Conservation (phyloP, 1,140 invertebrate species). For the Macrostomum lignano region DNA sequence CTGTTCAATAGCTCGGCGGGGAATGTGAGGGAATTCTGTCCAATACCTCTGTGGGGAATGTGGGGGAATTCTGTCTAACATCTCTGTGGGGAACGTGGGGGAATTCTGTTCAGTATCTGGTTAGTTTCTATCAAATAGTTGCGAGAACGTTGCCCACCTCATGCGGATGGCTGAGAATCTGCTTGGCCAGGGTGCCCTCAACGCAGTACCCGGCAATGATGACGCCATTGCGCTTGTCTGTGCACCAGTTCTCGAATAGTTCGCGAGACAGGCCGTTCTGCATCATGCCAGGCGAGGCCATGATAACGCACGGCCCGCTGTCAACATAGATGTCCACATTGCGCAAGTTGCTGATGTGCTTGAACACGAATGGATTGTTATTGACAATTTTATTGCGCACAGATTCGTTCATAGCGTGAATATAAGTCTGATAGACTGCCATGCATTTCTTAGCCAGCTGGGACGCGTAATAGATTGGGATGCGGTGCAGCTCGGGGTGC, state of each 20-base stretch:
- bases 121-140: no score
- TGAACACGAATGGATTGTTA: slow-evolving; percentile 95
- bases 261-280: slow-evolving; percentile 85
- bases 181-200: slow-evolving; percentile 70
- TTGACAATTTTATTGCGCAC: slow-evolving; percentile 80
- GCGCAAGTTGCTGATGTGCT: slow-evolving; percentile 89
- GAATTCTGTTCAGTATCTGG: no score
- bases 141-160: no score
- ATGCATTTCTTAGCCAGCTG: slow-evolving; percentile 97
- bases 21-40: no score
- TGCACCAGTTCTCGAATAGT: slow-evolving; percentile 93
- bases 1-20: no score
- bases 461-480: slow-evolving; percentile 80
- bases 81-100: no score
- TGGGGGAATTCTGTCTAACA: no score
- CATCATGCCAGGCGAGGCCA: slow-evolving; percentile 99
- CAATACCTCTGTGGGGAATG: no score
- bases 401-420: slow-evolving; percentile 95
- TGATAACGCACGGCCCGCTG: slow-evolving; percentile 87
- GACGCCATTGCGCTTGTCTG: slow-evolving; percentile 79
- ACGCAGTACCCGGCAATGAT: slow-evolving; percentile 98
- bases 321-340: slow-evolving; percentile 21
- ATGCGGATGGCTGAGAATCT: background rate
- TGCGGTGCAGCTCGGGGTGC: slow-evolving; percentile 87
- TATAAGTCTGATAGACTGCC: slow-evolving; percentile 96